Base-by-base conservation (phyloP, 2,888 invertebrate species). In the Arctia plantaginis region DNA sequence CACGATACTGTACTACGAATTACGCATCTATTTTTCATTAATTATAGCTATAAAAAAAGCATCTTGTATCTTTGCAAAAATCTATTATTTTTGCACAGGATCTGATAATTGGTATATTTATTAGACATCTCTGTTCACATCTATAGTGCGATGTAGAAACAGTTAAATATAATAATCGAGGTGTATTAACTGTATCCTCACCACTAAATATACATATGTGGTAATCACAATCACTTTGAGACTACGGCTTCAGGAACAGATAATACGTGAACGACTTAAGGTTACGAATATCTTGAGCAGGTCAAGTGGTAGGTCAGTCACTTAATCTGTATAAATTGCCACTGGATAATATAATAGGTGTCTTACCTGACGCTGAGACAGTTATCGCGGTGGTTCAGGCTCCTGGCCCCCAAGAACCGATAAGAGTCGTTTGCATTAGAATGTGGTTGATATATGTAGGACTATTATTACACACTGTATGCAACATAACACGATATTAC, bases 371-470 rank as follows among this genome's bases (percentile, higher is more conserved):
- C n/a, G 35, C 67, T 68, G 10, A 66, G 59, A 64, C 69, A 41
- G 69, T 69, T 73, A 73, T 73, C 73, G 47, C 41, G 13, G 41
- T 39, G 23, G 39, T 55, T 8, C 73, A 69, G 69, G 20, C 73
- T 35, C 1, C 30, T 35, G 59, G 12, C 39, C 44, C 35, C 64
- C 30, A 55, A 47, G 27, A 20, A 27, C 18, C 30, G n/a, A 65
- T 68, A 62, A 51, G 30, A 39, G 18, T 13, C 18, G 69, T 69
- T 73, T 66, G 65, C 66, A 73, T 69, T 66, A 55, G 8, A 73
- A 66, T 73, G 27, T 10, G 65, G 20, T 59, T 10, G 13, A 18
- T 18, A 1, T 23, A 51, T 20, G 10, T 20, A 44, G 30, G 18
- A 27, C 4, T 51, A 51, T 20, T 51, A 7, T 8, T 7, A 51